Percentiles rank a stretch among this genome's conserved stretches.
Evolutionary conservation across 2,888 invertebrate genomes (phyloP).

Genomic region (Hemistola chrysoprasaria): DNA sequence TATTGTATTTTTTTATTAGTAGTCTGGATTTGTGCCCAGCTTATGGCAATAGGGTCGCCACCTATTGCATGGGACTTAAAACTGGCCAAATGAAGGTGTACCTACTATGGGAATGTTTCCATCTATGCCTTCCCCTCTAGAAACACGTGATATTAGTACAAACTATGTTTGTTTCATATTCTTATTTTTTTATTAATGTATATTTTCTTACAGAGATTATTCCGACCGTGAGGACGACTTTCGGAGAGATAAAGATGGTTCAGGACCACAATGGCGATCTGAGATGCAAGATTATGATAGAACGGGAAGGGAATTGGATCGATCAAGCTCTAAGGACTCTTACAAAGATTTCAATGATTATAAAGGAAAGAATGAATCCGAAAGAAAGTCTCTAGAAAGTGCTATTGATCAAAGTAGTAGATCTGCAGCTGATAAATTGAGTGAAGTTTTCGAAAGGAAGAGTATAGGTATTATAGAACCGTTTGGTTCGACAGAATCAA

Average conservation of each 20-base stretch:
- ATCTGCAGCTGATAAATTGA: constrained; percentile 73
- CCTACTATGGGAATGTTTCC: no score
- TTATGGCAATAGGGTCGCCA: no score
- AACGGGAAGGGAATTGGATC: constrained; percentile 65
- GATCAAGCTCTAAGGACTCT: constrained; percentile 74
- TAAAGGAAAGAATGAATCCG: constrained; percentile 75
- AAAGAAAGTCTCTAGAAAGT: constrained; percentile 64
- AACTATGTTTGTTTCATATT: no score
- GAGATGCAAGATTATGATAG: constrained; percentile 78
- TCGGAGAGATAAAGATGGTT: constrained; percentile 68
- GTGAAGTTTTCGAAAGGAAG: constrained; percentile 76
- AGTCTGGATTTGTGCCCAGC: no score
- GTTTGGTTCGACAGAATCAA: constrained; percentile 52
- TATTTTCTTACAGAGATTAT: constrained; percentile 62
- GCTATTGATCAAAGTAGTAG: constrained; percentile 61
- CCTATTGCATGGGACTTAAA: no score
- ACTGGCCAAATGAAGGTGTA: no score
- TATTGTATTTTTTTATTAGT: no score
- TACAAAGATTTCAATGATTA: constrained; percentile 78
- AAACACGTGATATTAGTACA: no score
- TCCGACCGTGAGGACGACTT: constrained; percentile 76
- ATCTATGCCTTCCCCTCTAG: no score
- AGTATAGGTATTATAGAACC: constrained; percentile 66
- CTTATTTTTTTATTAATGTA: neutral
- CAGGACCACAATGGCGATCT: constrained; percentile 73